Evolutionary conservation across 2,888 invertebrate species (phyloP).

Genomic region (Perizoma affinitatum): DNA sequence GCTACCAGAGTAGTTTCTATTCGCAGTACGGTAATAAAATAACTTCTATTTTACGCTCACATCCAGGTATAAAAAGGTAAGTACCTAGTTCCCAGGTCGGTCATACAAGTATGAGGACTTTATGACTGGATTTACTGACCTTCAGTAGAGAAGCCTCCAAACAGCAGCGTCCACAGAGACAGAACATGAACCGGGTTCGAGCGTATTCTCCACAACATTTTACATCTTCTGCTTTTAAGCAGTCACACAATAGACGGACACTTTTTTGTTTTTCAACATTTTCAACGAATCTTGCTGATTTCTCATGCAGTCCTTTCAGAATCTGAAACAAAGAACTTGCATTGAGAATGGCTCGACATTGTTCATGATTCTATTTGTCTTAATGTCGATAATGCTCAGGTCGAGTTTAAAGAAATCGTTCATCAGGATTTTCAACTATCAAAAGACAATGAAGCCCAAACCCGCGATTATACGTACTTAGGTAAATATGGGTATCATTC

Average conservation of each 20-base stretch:
- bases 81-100: conserved; percentile 1
- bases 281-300: background rate
- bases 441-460: too few relatives aligned
- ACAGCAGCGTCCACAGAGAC: conserved; percentile 25
- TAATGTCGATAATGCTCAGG: background rate
- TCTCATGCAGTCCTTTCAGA: conserved; percentile 6
- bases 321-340: conserved; percentile 25
- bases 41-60: too few relatives aligned
- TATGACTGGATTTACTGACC: conserved; percentile 10
- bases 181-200: conserved; percentile 25
- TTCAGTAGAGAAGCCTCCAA: conserved; percentile 23
- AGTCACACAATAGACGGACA: conserved; percentile 18
- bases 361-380: background rate
- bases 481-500: too few relatives aligned
- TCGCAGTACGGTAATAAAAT: too few relatives aligned
- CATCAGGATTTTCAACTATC: too few relatives aligned
- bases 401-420: too few relatives aligned
- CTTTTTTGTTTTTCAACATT: conserved; percentile 12
- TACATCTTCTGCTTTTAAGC: conserved; percentile 26
- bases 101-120: conserved; percentile 1
- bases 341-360: background rate
- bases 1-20: too few relatives aligned
- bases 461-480: too few relatives aligned
- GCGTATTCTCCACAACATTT: conserved; percentile 26
- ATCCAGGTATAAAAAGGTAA: background rate